Base-by-base conservation (phyloP, 1,140 invertebrate genomes). In the Drosophila aff. region DNA sequence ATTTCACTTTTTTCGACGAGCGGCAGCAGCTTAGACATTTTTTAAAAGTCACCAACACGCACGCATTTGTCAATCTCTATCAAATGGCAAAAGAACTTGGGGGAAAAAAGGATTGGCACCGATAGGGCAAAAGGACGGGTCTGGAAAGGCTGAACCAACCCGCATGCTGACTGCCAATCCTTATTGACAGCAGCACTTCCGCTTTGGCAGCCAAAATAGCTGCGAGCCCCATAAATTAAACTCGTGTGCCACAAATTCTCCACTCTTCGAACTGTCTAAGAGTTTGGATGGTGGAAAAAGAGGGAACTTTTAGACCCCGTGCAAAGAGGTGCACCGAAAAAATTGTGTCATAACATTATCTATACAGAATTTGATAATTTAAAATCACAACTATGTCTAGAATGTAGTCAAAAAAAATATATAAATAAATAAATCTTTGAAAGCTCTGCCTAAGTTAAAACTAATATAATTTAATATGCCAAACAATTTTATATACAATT, bases 41-140 rank as follows among this genome's bases (percentile, higher is more conserved):
- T 87, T 87, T 87, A 84, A 87, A 89, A 89, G 84, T 87, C 84
- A 87, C 84, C 84, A 89, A 87, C 84, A 87, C 84, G 82, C 81
- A 87, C 81, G 66, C 84, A 87, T 87, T 89, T 87, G 84, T 87
- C 84, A 87, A 87, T 84, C 84, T 79, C 77, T 81, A 84, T 89
- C 77, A 89, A 83, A 81, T 38, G 44, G 60, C 62, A 23, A 46
- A 40, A 23, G 58, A 49, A 55, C 26, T 33, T 23, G 53, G 52
- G 52, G 31, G 10, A 38, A 68, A 44, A 64, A 61, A 31, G 41
- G 57, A 44, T 49, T 65, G 59, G 50, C 50, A 44, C 11, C 49
- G 41, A 49, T 64, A 52, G 52, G 46, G 53, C 55, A 64, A 68
- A 61, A 72, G 23, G 33, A 49, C 28, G 40, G 50, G 15, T 15